Conservation (phyloP, 2,888 invertebrate genomes). For the Netelia fuscicornis region DNA sequence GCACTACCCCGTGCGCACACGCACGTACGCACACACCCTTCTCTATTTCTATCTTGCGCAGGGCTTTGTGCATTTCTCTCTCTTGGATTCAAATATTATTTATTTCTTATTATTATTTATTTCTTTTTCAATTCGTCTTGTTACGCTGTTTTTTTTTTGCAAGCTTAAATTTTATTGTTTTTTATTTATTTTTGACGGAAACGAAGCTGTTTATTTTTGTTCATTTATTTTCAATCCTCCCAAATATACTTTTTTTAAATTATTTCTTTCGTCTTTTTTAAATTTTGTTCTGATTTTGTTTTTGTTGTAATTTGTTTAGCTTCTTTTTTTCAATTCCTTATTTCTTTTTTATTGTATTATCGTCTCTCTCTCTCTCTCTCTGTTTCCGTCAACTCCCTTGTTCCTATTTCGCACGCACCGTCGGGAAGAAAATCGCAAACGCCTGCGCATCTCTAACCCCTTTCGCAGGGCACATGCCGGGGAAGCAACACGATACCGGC, state of each 20-base stretch:
- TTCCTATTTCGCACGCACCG: conserved; percentile 62
- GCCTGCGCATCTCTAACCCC: conserved; percentile 9
- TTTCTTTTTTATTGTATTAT: background rate
- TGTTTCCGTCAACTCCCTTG: conserved; percentile 36
- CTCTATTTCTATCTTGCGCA: conserved; percentile 23
- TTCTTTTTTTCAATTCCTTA: conserved; percentile 24
- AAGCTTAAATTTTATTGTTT: no score
- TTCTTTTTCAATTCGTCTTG: background rate
- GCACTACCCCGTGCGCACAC: conserved; percentile 38
- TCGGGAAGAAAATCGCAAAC: conserved; percentile 30
- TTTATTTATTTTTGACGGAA: no score
- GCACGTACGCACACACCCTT: conserved; percentile 3
- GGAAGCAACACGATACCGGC: background rate
- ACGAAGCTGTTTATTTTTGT: no score
- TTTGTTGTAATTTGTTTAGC: no score
- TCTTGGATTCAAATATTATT: background rate
- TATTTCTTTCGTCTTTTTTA: no score
- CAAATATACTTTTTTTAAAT: no score
- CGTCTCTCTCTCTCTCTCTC: background rate
- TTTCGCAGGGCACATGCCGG: conserved; percentile 10
- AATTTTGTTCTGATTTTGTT: no score
- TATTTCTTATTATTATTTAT: background rate
- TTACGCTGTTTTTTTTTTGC: conserved; percentile 7
- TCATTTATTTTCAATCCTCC: no score
- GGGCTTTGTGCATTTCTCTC: background rate